A percentile compares a stretch with the other conserved stretches of the same genome.
Conservation (phyloP, 1,140 invertebrate species). For the Apis laboriosa region DNA sequence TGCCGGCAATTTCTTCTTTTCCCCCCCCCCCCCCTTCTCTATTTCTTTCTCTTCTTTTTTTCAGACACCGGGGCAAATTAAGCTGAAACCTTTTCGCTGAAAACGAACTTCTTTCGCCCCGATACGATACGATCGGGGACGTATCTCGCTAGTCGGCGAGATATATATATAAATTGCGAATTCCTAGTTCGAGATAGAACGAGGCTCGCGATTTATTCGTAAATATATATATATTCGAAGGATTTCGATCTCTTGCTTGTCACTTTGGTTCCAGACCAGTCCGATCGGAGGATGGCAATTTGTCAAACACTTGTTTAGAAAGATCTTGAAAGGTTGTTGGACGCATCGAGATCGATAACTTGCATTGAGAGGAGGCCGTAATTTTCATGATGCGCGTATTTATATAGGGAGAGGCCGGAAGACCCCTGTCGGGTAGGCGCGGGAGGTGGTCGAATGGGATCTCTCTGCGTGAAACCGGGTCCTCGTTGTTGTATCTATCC, state of each 20-base stretch:
- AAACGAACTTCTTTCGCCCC: conserved; percentile 13
- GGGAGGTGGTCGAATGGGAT: conserved; percentile 58
- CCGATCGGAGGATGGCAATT: too few relatives aligned
- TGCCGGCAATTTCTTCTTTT: conserved; percentile 1
- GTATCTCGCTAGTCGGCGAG: neutral
- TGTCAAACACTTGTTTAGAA: too few relatives aligned
- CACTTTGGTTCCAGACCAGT: too few relatives aligned
- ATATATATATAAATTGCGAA: neutral
- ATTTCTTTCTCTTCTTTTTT: neutral
- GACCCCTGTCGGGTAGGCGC: conserved; percentile 60
- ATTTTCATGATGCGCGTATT: conserved; percentile 72
- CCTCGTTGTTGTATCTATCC: conserved; percentile 73
- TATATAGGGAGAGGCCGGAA: conserved; percentile 56
- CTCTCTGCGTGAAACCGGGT: conserved; percentile 71
- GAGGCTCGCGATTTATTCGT: too few relatives aligned
- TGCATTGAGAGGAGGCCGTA: too few relatives aligned
- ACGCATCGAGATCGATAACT: neutral
- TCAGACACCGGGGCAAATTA: conserved; percentile 24
- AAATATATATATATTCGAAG: too few relatives aligned
- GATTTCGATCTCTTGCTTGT: too few relatives aligned
- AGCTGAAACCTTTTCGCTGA: conserved; percentile 11
- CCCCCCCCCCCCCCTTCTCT: too few relatives aligned
- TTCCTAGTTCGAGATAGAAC: neutral
- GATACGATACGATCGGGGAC: neutral
- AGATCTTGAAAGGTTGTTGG: too few relatives aligned